Evolutionary conservation across 1,140 invertebrate genomes (phyloP).

Genomic region (Dendrolimus punctatus): DNA sequence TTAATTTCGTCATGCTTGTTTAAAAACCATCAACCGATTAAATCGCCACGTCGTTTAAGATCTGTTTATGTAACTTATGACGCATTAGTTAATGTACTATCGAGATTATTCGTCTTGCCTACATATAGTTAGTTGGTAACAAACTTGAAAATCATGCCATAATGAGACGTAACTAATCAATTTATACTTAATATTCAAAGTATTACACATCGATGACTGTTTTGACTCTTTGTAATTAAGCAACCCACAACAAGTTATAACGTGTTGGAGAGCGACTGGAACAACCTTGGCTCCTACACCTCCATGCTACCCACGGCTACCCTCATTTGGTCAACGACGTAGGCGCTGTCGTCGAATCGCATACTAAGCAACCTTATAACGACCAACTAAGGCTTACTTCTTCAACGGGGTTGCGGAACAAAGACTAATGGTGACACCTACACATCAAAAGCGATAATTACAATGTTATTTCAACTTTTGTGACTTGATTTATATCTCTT

Average conservation of each 20-base stretch:
- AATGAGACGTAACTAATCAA: too few species aligned
- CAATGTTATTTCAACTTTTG: conserved; percentile 28
- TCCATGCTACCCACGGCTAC: conserved; percentile 63
- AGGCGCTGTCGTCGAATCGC: conserved; percentile 55
- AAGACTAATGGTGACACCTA: conserved; percentile 43
- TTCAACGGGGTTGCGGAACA: conserved; percentile 56
- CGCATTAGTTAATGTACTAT: too few species aligned
- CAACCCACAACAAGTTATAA: conserved; percentile 52
- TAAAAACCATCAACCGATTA: too few species aligned
- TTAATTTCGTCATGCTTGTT: too few species aligned
- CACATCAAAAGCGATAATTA: conserved; percentile 42
- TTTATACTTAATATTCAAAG: too few species aligned
- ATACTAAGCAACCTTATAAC: conserved; percentile 60
- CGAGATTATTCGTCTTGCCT: too few species aligned
- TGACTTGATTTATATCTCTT: conserved; percentile 13
- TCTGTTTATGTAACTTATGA: too few species aligned
- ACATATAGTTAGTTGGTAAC: too few species aligned
- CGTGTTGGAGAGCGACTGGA: conserved; percentile 52
- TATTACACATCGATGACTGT: conserved; percentile 27
- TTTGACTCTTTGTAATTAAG: conserved; percentile 57
- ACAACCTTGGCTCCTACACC: conserved; percentile 64
- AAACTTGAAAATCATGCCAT: too few species aligned
- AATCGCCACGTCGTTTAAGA: too few species aligned
- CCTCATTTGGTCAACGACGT: conserved; percentile 67
- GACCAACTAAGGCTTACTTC: conserved; percentile 55